Evolutionary conservation across 2,113 vertebrate genomes (phyloP).

Genomic region (Phasianus colchicus): DNA sequence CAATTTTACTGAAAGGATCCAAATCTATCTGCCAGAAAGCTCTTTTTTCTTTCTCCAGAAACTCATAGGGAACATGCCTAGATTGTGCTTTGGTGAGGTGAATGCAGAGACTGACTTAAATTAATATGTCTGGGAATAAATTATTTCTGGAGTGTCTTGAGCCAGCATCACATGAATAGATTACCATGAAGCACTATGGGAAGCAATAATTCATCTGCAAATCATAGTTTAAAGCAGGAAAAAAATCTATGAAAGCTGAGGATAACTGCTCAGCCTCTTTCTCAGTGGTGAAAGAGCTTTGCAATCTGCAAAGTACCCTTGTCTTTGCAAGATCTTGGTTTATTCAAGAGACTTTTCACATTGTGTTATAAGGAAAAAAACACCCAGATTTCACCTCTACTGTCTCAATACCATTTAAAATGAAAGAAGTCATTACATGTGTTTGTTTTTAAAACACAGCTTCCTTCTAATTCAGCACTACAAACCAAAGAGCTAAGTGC

Average conservation of each 20-base stretch:
- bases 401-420: not conserved
- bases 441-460: not conserved
- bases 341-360: not conserved
- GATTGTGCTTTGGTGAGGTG: conserved; percentile 45
- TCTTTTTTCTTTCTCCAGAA: conserved; percentile 11
- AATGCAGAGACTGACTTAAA: conserved; percentile 46
- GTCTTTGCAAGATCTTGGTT: not conserved
- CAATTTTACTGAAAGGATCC: conserved; percentile 29
- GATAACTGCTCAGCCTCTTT: not conserved
- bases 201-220: conserved; percentile 47
- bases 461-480: not conserved
- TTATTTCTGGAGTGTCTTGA: conserved; percentile 50
- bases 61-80: not conserved
- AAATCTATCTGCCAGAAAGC: conserved; percentile 36
- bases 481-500: not conserved
- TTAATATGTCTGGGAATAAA: conserved; percentile 65
- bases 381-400: not conserved
- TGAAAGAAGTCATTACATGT: not conserved
- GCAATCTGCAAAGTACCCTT: not conserved
- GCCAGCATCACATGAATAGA: conserved; percentile 48
- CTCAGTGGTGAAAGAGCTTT: not conserved
- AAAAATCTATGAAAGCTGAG: not conserved
- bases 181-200: conserved; percentile 25
- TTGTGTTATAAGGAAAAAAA: not conserved
- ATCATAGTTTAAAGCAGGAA: not conserved